Conservation (phyloP, 2,888 invertebrate genomes). For the Tenthredo scrophulariae region DNA sequence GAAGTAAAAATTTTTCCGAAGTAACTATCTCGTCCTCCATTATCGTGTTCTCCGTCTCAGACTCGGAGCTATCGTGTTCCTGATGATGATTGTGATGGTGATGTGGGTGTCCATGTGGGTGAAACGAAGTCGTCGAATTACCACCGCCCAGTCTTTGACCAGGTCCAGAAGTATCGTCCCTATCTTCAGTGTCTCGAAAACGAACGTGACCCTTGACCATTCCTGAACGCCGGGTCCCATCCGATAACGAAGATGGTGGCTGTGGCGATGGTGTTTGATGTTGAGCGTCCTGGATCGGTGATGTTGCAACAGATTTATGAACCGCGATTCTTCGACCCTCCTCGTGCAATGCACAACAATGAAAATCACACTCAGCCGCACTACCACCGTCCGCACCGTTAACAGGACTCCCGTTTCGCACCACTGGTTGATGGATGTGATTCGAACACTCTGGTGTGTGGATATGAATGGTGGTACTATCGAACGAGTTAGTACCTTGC, state of each 20-base stretch:
- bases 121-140: conserved; percentile 59
- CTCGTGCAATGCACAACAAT: conserved; percentile 96
- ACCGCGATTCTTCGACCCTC: conserved; percentile 95
- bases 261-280: conserved; percentile 82
- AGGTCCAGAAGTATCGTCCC: conserved; percentile 75
- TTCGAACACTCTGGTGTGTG: conserved; percentile 91
- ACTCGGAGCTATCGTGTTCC: conserved; percentile 93
- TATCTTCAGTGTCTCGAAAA: conserved; percentile 89
- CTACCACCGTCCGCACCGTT: conserved; percentile 80
- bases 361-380: conserved; percentile 92
- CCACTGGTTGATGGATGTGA: conserved; percentile 85
- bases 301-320: conserved; percentile 95
- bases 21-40: conserved; percentile 95
- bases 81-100: conserved; percentile 64
- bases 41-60: conserved; percentile 95
- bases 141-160: conserved; percentile 65
- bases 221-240: conserved; percentile 78
- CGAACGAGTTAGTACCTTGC: conserved; percentile 82
- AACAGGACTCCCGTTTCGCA: conserved; percentile 84
- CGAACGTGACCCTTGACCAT: conserved; percentile 89
- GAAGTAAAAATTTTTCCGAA: conserved; percentile 94
- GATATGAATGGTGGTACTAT: conserved; percentile 88
- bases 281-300: conserved; percentile 90
- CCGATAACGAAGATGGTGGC: conserved; percentile 79
- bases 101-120: conserved; percentile 67